phyloP scores from a whole-genome alignment of 30 jellyfish, hydroid and myxozoan genomes.

The Cassiopea xamachana region DNA sequence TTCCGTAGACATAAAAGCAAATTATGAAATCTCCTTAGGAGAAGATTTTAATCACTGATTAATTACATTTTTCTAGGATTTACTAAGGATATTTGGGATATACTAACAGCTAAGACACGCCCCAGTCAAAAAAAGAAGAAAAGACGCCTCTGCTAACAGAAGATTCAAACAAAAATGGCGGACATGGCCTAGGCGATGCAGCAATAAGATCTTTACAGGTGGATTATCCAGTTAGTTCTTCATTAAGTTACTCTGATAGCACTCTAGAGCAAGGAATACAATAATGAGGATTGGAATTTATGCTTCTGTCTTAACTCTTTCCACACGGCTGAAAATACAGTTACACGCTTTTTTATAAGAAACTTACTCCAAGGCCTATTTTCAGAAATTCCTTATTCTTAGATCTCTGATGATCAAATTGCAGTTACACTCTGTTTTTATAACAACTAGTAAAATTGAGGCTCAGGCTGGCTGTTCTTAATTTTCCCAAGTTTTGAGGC shows the following conservation, averaged over 20 bases:
- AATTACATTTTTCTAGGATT: constrained; percentile 22
- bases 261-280: background rate
- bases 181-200: constrained; percentile 62
- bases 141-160: constrained; percentile 63
- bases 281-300: background rate
- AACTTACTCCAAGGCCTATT: too few relatives aligned
- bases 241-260: constrained; percentile 13
- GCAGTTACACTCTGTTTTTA: too few relatives aligned
- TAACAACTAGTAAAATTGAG: too few relatives aligned
- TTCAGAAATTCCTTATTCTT: too few relatives aligned
- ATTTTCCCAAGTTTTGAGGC: too few relatives aligned
- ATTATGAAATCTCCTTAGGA: background rate
- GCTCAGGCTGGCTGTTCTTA: too few relatives aligned
- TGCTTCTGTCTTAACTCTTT: background rate
- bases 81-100: constrained; percentile 10
- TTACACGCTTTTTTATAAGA: too few relatives aligned
- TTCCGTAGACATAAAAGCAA: background rate
- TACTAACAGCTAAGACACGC: background rate
- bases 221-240: constrained; percentile 42
- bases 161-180: constrained; percentile 43
- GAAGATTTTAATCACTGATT: constrained; percentile 15
- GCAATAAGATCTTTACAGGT: constrained; percentile 22
- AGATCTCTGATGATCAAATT: too few relatives aligned
- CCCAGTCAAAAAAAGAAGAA: constrained; percentile 1
- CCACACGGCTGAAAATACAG: background rate